Conservation (phyloP, 2,888 invertebrate genomes). For the Cantharis flavilabris region DNA sequence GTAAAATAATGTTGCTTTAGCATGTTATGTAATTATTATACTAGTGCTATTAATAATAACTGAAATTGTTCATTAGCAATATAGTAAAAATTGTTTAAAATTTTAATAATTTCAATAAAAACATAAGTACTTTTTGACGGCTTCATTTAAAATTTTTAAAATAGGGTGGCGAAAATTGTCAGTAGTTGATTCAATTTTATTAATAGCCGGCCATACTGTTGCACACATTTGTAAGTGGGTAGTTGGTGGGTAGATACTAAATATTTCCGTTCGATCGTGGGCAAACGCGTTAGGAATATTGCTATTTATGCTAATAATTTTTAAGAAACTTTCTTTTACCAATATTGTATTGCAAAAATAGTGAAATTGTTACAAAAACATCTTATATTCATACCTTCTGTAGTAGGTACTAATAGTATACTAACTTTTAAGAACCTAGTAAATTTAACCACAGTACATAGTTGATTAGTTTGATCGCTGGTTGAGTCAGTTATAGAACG, state of each 20-base stretch:
- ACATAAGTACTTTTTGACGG: not conserved
- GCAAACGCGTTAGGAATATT: conserved; percentile 32
- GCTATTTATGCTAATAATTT: conserved; percentile 5
- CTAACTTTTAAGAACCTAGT: no score
- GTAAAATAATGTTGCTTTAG: not conserved
- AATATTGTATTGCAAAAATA: not conserved
- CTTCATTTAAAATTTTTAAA: not conserved
- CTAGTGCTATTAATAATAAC: not conserved
- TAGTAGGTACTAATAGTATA: no score
- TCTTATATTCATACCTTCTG: not conserved
- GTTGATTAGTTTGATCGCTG: no score
- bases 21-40: not conserved
- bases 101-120: not conserved
- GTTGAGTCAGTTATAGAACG: no score
- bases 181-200: not conserved
- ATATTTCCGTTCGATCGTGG: conserved; percentile 33
- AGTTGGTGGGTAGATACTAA: conserved; percentile 29
- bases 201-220: not conserved
- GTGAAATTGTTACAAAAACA: not conserved
- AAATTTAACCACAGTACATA: no score
- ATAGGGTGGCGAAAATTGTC: not conserved
- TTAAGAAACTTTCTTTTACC: not conserved
- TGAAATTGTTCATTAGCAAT: not conserved
- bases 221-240: conserved; percentile 3
- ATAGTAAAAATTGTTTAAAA: not conserved